These are phyloP conservation scores for Brachyhypopomus gauderio DNA, from an alignment of 2,113 vertebrate species.

Conservation along the genomic window DNA sequence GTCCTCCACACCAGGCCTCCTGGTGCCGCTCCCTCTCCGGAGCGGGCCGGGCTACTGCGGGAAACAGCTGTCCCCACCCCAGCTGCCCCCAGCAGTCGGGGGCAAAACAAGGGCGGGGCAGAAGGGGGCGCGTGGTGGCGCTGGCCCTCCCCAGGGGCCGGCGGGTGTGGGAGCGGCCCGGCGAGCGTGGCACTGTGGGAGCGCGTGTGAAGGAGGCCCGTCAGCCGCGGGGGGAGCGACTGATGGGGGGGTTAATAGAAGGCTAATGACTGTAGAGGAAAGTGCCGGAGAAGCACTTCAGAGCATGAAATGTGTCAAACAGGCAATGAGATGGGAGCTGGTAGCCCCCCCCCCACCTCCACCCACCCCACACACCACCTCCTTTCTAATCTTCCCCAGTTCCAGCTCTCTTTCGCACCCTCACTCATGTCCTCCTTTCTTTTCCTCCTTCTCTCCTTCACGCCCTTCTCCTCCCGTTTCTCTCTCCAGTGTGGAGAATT, in stretches of 20 bases:
- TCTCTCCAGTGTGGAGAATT: neutral
- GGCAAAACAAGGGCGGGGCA: slow-evolving; percentile 33
- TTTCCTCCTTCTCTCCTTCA: slow-evolving; percentile 7
- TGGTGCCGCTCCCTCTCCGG: neutral
- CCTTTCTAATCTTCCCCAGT: slow-evolving; percentile 48
- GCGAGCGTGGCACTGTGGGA: slow-evolving; percentile 53
- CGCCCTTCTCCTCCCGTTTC: neutral
- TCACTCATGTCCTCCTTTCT: slow-evolving; percentile 23
- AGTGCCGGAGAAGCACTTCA: slow-evolving; percentile 75
- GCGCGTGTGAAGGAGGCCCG: slow-evolving; percentile 24
- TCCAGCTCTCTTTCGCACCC: slow-evolving; percentile 40
- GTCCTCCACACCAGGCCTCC: slow-evolving; percentile 15
- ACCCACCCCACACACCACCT: slow-evolving; percentile 38
- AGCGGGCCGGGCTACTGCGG: neutral
- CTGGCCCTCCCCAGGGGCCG: slow-evolving; percentile 18
- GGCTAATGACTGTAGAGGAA: slow-evolving; percentile 76
- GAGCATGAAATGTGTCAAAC: slow-evolving; percentile 69
- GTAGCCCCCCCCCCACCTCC: slow-evolving; percentile 45
- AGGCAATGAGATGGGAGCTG: slow-evolving; percentile 69
- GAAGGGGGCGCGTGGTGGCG: slow-evolving; percentile 3
- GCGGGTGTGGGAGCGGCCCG: slow-evolving; percentile 25
- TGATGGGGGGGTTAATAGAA: slow-evolving; percentile 78
- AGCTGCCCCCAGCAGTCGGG: slow-evolving; percentile 20
- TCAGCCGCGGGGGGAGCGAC: slow-evolving; percentile 62
- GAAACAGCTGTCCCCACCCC: too few species aligned